A percentile compares a stretch with the other conserved stretches of the same genome.
Evolutionary conservation across 2,888 invertebrate species (phyloP).

Genomic region (Athalia rosae): DNA sequence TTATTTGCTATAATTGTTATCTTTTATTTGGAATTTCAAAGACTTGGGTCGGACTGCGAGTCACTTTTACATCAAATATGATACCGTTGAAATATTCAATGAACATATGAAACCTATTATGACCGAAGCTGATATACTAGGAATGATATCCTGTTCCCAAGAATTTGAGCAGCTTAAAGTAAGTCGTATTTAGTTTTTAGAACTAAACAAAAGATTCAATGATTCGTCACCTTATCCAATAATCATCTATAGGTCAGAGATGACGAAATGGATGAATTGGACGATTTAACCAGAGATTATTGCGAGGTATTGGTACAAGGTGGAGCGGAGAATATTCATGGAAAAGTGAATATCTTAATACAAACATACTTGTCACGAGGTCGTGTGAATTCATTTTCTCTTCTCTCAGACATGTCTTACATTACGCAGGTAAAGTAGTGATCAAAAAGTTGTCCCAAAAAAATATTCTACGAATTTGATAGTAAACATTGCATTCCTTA

Average conservation of each 20-base stretch:
- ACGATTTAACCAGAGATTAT: slow-evolving; percentile 82
- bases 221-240: too few relatives aligned
- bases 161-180: slow-evolving; percentile 98
- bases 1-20: not conserved
- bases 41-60: slow-evolving; percentile 97
- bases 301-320: slow-evolving; percentile 88
- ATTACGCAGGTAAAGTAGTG: slow-evolving; percentile 83
- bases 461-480: too few relatives aligned
- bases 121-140: slow-evolving; percentile 90
- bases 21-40: slow-evolving; percentile 56
- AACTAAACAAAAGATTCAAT: too few relatives aligned
- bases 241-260: slow-evolving; percentile 82
- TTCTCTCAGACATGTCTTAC: slow-evolving; percentile 92
- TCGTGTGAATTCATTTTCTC: slow-evolving; percentile 87
- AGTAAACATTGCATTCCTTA: too few relatives aligned
- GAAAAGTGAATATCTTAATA: slow-evolving; percentile 96
- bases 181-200: slow-evolving; percentile 46
- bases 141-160: slow-evolving; percentile 92
- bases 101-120: slow-evolving; percentile 87
- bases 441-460: not conserved
- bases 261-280: slow-evolving; percentile 95
- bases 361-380: slow-evolving; percentile 92
- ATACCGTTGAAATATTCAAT: slow-evolving; percentile 95
- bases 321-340: slow-evolving; percentile 91
- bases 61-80: slow-evolving; percentile 97